Percentiles rank a stretch among this genome's conserved stretches.
Evolutionary conservation across 2,113 vertebrate genomes (phyloP).

Genomic region (Rafetus swinhoei): DNA sequence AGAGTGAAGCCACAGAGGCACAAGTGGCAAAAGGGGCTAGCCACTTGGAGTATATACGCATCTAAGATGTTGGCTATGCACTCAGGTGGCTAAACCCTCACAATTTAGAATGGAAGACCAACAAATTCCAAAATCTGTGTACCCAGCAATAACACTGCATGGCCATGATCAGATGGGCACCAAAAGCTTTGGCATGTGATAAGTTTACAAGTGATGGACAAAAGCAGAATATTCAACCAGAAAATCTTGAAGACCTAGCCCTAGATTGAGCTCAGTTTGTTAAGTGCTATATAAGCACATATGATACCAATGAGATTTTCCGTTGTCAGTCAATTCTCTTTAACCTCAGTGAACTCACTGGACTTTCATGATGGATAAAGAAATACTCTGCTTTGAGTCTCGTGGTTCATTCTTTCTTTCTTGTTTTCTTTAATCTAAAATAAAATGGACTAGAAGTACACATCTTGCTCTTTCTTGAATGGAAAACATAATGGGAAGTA

Average conservation of each 20-base stretch:
- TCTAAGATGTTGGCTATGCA: not conserved
- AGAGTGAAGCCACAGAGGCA: not conserved
- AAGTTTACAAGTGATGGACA: not conserved
- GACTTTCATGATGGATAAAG: not conserved
- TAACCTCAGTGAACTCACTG: not conserved
- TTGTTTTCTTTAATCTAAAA: not conserved
- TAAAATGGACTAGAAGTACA: accelerated
- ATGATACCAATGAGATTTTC: not conserved
- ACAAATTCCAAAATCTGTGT: not conserved
- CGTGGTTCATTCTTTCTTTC: not conserved
- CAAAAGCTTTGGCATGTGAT: too few species aligned
- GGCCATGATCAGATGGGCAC: not conserved
- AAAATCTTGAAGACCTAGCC: not conserved
- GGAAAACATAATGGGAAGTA: accelerated
- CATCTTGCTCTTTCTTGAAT: not conserved
- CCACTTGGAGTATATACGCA: not conserved
- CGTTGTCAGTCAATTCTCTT: not conserved
- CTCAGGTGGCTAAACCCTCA: not conserved
- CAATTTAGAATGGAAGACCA: not conserved
- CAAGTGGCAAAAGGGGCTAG: not conserved
- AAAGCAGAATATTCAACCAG: not conserved
- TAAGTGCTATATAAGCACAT: not conserved
- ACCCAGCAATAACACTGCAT: not conserved
- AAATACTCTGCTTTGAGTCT: not conserved
- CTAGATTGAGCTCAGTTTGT: not conserved